phyloP scores from a whole-genome alignment of 92 coral and sea anemone genomes.

The Porites rus region DNA sequence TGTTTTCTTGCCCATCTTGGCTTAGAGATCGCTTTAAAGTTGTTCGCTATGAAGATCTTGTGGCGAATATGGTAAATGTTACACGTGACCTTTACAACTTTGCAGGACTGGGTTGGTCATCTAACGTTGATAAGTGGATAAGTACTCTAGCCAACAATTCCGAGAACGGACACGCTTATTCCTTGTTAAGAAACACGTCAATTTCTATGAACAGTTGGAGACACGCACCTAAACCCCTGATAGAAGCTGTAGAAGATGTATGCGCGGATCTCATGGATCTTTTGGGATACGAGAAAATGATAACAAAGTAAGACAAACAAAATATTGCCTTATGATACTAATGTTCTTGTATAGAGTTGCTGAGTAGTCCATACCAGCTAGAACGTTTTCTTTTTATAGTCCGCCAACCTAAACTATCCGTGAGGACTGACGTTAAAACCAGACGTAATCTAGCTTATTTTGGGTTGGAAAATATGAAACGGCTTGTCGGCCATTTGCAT shows the following conservation, averaged over 20 bases:
- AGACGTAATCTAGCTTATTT: no score
- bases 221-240: constrained; percentile 11
- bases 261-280: not conserved
- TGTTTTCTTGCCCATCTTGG: constrained; percentile 48
- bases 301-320: no score
- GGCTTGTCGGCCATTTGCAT: no score
- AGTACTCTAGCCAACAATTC: not conserved
- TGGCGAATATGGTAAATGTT: constrained; percentile 19
- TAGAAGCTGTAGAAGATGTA: constrained; percentile 15
- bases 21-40: constrained; percentile 38
- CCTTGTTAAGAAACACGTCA: constrained; percentile 7
- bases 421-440: no score
- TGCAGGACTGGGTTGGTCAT: constrained; percentile 36
- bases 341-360: no score
- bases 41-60: constrained; percentile 66
- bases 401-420: no score
- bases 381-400: no score
- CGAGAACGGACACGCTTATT: not conserved
- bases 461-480: no score
- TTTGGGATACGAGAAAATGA: constrained; percentile 2
- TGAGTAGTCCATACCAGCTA: no score
- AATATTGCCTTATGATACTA: not conserved
- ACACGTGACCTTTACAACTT: constrained; percentile 44
- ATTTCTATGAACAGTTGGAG: constrained; percentile 11
- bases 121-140: constrained; percentile 12